Base-by-base conservation (phyloP, 2,888 invertebrate genomes). In the Eubasilissa splendida region DNA sequence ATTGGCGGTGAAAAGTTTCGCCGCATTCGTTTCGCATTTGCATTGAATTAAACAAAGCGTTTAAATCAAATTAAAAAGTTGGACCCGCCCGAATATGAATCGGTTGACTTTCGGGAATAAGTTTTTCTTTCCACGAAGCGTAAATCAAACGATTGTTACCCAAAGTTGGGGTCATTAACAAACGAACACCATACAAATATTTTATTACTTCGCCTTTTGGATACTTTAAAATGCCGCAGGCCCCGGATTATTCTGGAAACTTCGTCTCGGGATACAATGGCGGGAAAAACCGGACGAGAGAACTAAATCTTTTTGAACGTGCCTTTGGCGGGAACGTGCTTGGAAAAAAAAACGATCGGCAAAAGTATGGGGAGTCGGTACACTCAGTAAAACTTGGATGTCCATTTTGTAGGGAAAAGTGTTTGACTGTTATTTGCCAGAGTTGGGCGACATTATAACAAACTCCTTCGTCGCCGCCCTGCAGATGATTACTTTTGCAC, bases 101-200 rank as follows among this genome's bases (percentile, higher is more conserved):
- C n/a, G 68, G 68, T 68, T 68, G 42, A 33, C n/a, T 68, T 14
- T 50, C 42, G 50, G 50, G 68, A 68, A 68, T 68, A 68, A 68
- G 68, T 68, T 68, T 68, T 14, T 14, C 68, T 42, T 7, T 33
- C 50, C 68, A 50, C 50, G 42, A 33, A 50, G 77, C 75, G 74
- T 80, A 82, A 82, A 80, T 82, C 82, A 80, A 77, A 80, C 80
- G 77, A 82, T 82, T 82, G 82, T 82, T 82, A 77, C 77, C 79
- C 63, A 52, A 82, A 79, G 68, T 76, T 59, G 31, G 75, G 80
- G 80, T 82, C 82, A 82, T 82, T 82, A 82, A 77, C 80, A 82
- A 77, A 80, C 77, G 82, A 77, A 77, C 77, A 80, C 80, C 82
- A 82, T 82, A 82, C 82, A 82, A 82, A 82, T 80, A 82, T 82